These are phyloP conservation scores for Gryon sp. DNA, from an alignment of 1,140 invertebrate genomes.

Conservation along the genomic window DNA sequence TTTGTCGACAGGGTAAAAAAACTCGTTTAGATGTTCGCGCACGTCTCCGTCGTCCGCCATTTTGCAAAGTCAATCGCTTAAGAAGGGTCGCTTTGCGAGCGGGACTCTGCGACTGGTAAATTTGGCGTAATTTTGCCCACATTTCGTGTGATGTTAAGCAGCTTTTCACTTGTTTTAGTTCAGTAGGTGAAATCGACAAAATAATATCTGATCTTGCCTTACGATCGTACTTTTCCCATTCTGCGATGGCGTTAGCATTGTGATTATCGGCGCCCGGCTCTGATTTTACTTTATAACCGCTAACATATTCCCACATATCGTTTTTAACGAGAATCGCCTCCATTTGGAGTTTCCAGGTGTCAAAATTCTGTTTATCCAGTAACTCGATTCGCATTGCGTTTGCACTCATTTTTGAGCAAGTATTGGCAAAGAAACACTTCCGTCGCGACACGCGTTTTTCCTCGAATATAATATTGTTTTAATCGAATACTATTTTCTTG, in stretches of 20 bases:
- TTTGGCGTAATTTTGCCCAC: background rate
- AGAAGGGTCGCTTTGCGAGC: background rate
- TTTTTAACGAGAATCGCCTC: background rate
- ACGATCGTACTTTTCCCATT: background rate
- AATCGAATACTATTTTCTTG: too few species aligned
- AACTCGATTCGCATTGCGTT: too few species aligned
- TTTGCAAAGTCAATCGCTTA: background rate
- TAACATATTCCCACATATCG: background rate
- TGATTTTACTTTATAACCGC: background rate
- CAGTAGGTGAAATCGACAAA: background rate
- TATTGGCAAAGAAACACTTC: too few species aligned
- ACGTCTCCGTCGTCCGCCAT: background rate
- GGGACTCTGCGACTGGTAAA: background rate
- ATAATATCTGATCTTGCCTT: background rate
- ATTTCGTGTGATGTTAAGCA: background rate
- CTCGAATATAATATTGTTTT: too few species aligned
- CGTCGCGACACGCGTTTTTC: too few species aligned
- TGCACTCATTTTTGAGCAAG: too few species aligned
- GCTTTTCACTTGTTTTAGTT: background rate
- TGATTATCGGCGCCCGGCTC: background rate
- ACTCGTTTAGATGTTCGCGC: background rate
- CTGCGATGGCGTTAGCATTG: background rate
- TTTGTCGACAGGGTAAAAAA: background rate
- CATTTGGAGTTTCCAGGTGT: too few species aligned
- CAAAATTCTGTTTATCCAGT: too few species aligned